Percentiles rank a stretch among this genome's conserved stretches.
phyloP scores from a whole-genome alignment of 2,888 invertebrate genomes.

The Pyrocoelia pectoralis region DNA sequence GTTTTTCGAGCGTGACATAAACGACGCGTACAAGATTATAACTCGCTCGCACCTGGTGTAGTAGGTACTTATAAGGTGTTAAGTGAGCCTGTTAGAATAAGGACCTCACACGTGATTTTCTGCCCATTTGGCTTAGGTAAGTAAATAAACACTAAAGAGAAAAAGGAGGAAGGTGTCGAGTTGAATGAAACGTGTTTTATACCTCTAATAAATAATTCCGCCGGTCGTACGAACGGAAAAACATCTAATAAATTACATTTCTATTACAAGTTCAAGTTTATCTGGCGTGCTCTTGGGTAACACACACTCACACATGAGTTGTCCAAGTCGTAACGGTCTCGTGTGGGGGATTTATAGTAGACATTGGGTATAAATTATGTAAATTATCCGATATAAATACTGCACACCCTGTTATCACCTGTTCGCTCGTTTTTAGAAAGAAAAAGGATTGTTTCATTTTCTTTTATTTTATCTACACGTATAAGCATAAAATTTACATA shows the following conservation, averaged over 20 bases:
- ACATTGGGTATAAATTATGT: slow-evolving; percentile 39
- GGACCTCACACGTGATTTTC: slow-evolving; percentile 30
- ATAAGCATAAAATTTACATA: slow-evolving; percentile 9
- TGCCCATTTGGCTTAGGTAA: background rate
- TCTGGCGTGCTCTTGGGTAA: slow-evolving; percentile 31
- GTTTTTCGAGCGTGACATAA: slow-evolving; percentile 30
- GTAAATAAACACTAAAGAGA: background rate
- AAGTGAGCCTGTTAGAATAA: slow-evolving; percentile 29
- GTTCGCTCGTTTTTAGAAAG: slow-evolving; percentile 14
- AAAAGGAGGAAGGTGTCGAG: background rate
- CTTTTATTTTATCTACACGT: slow-evolving; percentile 1
- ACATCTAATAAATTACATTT: slow-evolving; percentile 33
- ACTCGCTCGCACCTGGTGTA: slow-evolving; percentile 35
- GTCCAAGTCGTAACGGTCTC: slow-evolving; percentile 31
- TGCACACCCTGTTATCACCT: slow-evolving; percentile 35
- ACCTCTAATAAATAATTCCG: slow-evolving; percentile 23
- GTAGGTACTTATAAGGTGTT: slow-evolving; percentile 18
- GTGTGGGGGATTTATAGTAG: slow-evolving; percentile 36
- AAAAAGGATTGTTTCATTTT: background rate
- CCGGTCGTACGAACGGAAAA: slow-evolving; percentile 28
- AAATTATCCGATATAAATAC: slow-evolving; percentile 39
- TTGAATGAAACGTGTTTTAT: slow-evolving; percentile 24
- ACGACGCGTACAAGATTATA: slow-evolving; percentile 34
- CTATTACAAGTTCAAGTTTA: slow-evolving; percentile 38
- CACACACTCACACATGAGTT: slow-evolving; percentile 25